phyloP scores from a whole-genome alignment of 2,113 vertebrate genomes.

The Myocastor coypus region DNA sequence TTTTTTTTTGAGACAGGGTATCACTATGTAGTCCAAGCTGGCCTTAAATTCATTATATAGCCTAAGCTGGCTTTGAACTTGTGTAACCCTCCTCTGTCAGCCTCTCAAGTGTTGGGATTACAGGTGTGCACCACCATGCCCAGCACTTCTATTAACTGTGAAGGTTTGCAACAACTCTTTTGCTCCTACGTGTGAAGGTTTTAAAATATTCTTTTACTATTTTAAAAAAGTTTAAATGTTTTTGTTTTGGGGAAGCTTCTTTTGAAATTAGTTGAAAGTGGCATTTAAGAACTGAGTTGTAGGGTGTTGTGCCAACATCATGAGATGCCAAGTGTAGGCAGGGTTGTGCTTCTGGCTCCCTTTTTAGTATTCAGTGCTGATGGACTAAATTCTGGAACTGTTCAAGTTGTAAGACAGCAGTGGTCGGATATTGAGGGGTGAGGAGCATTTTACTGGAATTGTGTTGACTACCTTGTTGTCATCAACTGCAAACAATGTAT shows the following conservation, averaged over 20 bases:
- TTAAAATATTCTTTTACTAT: slow-evolving; percentile 90
- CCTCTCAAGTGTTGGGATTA: background rate
- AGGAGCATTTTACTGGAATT: slow-evolving; percentile 92
- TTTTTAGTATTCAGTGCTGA: slow-evolving; percentile 93
- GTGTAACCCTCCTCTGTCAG: background rate
- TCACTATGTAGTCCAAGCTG: background rate
- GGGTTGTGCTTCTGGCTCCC: slow-evolving; percentile 83
- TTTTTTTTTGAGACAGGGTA: background rate
- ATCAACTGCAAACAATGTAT: slow-evolving; percentile 99
- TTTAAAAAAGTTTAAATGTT: too few relatives aligned
- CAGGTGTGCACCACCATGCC: background rate
- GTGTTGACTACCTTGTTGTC: slow-evolving; percentile 99
- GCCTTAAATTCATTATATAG: background rate
- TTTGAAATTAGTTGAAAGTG: slow-evolving; percentile 93
- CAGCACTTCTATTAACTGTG: too few relatives aligned
- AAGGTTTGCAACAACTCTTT: slow-evolving; percentile 87
- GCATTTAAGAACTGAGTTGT: slow-evolving; percentile 90
- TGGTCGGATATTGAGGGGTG: slow-evolving; percentile 92
- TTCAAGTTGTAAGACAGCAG: slow-evolving; percentile 98
- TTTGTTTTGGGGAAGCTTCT: slow-evolving; percentile 83
- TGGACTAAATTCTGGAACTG: slow-evolving; percentile 93
- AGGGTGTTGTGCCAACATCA: slow-evolving; percentile 94
- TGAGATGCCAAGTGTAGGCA: slow-evolving; percentile 93
- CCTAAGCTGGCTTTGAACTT: background rate
- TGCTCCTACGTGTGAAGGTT: slow-evolving; percentile 97